phyloP scores from a whole-genome alignment of 2,888 invertebrate species.

The Ophion ellenae region DNA sequence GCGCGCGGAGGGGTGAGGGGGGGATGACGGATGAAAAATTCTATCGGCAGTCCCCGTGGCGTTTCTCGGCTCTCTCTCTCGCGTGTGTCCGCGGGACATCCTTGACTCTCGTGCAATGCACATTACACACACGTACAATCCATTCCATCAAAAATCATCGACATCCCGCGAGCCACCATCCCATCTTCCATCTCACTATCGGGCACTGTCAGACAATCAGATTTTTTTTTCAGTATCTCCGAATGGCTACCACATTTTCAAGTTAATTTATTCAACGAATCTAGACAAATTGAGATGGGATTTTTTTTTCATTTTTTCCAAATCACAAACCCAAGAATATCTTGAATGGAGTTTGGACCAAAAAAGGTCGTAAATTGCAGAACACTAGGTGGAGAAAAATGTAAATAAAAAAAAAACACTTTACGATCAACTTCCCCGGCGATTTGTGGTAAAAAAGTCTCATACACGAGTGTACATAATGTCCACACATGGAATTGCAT shows the following conservation, averaged over 20 bases:
- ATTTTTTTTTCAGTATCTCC: too few species aligned
- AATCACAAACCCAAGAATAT: too few species aligned
- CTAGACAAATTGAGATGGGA: too few species aligned
- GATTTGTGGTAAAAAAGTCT: constrained; percentile 2
- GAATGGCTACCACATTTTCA: too few species aligned
- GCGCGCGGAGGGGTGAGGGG: neutral
- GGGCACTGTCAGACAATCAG: too few species aligned
- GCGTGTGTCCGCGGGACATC: constrained; percentile 31
- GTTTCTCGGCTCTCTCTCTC: constrained; percentile 40
- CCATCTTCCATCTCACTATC: neutral
- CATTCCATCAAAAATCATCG: constrained; percentile 11
- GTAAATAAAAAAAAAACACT: neutral
- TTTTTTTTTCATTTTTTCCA: neutral
- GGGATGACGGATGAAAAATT: constrained; percentile 56
- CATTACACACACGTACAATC: constrained; percentile 32
- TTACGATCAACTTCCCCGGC: neutral
- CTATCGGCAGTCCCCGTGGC: constrained; percentile 51
- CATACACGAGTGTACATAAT: constrained; percentile 39
- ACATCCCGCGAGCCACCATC: neutral
- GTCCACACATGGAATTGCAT: constrained; percentile 60
- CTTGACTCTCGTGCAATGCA: constrained; percentile 43
- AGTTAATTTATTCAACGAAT: too few species aligned
- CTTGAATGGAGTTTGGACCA: neutral
- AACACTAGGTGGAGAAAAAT: neutral
- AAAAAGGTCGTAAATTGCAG: neutral